Evolutionary conservation across 2,113 vertebrate species (phyloP).

Genomic region (Regulus satrapa): DNA sequence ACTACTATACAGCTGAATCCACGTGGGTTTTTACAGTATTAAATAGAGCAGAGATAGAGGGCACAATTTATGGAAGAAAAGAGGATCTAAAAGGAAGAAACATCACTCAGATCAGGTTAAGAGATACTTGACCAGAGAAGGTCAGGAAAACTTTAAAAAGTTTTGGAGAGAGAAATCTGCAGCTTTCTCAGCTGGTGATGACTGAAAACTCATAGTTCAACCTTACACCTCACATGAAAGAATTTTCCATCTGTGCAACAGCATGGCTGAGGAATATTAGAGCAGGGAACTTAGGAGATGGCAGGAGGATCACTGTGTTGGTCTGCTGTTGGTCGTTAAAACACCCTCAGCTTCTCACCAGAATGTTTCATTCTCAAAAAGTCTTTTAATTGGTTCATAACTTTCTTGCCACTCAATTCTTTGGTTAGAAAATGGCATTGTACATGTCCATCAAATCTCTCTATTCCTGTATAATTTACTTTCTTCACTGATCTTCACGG

Average conservation of each 20-base stretch:
- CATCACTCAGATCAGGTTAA: background rate
- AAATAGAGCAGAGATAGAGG: background rate
- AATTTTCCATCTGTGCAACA: background rate
- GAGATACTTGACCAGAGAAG: background rate
- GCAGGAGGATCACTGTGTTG: background rate
- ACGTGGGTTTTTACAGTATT: background rate
- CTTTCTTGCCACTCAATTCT: too few species aligned
- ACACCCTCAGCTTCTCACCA: background rate
- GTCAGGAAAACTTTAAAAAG: slow-evolving; percentile 36
- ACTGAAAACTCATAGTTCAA: background rate
- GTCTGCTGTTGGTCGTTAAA: background rate
- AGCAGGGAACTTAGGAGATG: background rate
- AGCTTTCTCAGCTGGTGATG: slow-evolving; percentile 16
- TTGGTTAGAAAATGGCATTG: too few species aligned
- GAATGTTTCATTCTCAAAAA: background rate
- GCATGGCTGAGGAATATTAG: background rate
- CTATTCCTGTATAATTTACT: background rate
- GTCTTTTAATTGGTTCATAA: too few species aligned
- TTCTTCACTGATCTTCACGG: background rate
- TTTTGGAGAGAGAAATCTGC: background rate
- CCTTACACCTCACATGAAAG: background rate
- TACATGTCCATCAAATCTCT: background rate
- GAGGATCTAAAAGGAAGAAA: background rate
- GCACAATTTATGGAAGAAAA: background rate
- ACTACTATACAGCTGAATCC: background rate